Evolutionary conservation across 2,888 invertebrate species (phyloP).

Genomic region (Pseudoips prasinana): DNA sequence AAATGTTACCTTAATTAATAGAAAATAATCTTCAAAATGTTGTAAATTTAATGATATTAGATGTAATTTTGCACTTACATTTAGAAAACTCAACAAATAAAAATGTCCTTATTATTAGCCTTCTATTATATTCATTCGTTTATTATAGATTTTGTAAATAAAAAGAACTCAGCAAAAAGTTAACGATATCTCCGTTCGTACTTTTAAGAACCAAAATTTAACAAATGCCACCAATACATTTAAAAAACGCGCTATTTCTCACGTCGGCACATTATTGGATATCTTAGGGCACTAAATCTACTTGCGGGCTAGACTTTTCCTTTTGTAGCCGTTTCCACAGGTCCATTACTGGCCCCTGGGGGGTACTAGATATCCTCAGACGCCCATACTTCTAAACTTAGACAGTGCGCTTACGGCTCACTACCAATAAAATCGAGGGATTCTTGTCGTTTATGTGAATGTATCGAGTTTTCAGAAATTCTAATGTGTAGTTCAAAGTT

Average conservation of each 20-base stretch:
- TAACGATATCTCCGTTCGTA: too few relatives aligned
- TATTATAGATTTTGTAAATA: too few relatives aligned
- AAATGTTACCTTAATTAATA: too few relatives aligned
- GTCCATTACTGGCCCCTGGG: conserved; percentile 64
- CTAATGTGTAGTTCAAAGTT: not conserved
- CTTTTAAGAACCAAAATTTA: too few relatives aligned
- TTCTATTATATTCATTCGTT: too few relatives aligned
- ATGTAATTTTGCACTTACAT: too few relatives aligned
- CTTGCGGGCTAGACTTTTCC: conserved; percentile 58
- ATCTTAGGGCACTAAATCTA: conserved; percentile 64
- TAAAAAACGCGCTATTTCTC: conserved; percentile 31
- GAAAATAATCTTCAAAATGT: too few relatives aligned
- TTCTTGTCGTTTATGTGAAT: conserved; percentile 8
- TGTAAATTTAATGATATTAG: too few relatives aligned
- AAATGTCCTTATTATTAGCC: too few relatives aligned
- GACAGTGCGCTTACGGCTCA: conserved; percentile 32
- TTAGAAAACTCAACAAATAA: too few relatives aligned
- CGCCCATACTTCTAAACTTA: conserved; percentile 51
- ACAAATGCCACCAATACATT: conserved; percentile 3
- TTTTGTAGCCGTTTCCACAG: conserved; percentile 64
- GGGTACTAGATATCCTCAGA: conserved; percentile 50
- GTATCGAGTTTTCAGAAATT: not conserved
- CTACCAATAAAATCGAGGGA: conserved; percentile 35
- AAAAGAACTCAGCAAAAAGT: too few relatives aligned
- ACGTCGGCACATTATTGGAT: conserved; percentile 50